Evolutionary conservation across 2,797 vertebrate species (phyloP), one percentile per base, ranked within the genome.

Genomic region (Channallabes apus): DNA sequence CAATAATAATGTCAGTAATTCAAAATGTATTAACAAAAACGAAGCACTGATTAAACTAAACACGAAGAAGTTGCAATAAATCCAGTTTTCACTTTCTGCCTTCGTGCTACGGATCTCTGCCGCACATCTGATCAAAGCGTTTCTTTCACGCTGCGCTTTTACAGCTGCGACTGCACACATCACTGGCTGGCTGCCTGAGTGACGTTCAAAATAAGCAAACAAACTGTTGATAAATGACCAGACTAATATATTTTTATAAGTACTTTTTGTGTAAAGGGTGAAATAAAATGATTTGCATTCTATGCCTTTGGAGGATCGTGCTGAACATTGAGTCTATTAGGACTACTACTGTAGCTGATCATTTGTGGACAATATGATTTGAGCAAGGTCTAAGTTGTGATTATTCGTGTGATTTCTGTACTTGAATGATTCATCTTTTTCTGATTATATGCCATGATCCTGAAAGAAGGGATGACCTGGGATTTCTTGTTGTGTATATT

Each of bases 171-270:
- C 62, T 80, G 41, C 79, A 80, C 79, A 67, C 79, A 67, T 41
- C 62, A 54, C 46, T 80, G 79, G 79, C 79, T 80, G 61, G 38
- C 79, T 80, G 62, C 79, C 79, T 80, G 79, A 80, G 41, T 67
- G 79, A 67, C 62, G 32, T 67, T 80, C 41, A 67, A 27, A 80
- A 80, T 54, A 80, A 80, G 79, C 41, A 80, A 80, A 80, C 79
- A 80, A 80, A 80, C 41, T 51, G 54, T 80, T 80, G 79, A 67
- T 64, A 67, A 80, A 80, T 80, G 79, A 80, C 41, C 41, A 54
- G 51, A 54, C 5, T 18, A 51, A 80, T 67, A 67, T 67, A 67
- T 80, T 80, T 51, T 80, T 24, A 6, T 65, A 67, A 67, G 79
- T 18, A 29, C 41, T 65, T 65, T 61, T 54, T 54, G 12, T 14